Percentiles rank a stretch among this genome's conserved stretches.
Conservation (phyloP, 2,113 vertebrate genomes). For the Acrocephalus kingi region DNA sequence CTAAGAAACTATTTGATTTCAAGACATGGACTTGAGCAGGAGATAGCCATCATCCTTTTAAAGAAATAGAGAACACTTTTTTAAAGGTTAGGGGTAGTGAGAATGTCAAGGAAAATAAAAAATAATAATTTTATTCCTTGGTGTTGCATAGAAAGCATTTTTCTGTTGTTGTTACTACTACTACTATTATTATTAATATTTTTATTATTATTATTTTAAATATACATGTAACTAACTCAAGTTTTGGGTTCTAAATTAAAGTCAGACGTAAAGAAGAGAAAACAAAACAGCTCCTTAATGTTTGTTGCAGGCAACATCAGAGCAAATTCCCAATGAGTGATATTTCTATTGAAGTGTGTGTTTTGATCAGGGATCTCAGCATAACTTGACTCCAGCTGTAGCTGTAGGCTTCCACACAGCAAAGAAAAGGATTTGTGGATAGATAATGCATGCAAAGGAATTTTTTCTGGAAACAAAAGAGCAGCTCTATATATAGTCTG, state of each 20-base stretch:
- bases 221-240: not conserved
- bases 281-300: not conserved
- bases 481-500: not conserved
- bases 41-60: not conserved
- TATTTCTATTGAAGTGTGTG: not conserved
- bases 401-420: not conserved
- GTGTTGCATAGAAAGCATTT: not conserved
- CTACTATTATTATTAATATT: not conserved
- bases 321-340: not conserved
- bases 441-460: not conserved
- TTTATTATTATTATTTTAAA: not conserved
- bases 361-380: conserved; percentile 15
- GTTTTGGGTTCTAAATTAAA: not conserved
- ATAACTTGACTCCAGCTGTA: not conserved
- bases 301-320: not conserved
- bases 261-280: not conserved
- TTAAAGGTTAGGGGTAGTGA: not conserved
- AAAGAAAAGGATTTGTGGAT: not conserved
- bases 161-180: not conserved
- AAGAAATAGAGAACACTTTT: not conserved
- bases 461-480: not conserved
- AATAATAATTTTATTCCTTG: not conserved
- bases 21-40: not conserved
- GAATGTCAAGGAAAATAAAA: not conserved
- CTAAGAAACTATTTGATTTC: not conserved